Percentiles rank a stretch among this genome's conserved stretches.
These are phyloP conservation scores for Baryphthengus martii DNA, from an alignment of 2,113 vertebrate genomes.

Conservation along the genomic window DNA sequence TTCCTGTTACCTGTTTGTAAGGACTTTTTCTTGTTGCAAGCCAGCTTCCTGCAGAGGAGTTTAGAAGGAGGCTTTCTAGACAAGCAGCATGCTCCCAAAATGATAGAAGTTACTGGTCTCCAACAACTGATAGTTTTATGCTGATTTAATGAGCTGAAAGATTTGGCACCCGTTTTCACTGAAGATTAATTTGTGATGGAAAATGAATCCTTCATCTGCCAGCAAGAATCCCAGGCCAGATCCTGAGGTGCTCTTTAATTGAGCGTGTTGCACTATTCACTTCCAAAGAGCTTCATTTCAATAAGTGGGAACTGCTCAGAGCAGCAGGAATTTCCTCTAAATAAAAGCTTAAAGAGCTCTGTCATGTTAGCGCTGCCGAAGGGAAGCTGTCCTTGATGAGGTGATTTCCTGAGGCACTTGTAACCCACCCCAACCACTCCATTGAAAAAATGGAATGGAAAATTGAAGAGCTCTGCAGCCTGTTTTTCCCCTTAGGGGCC, in stretches of 20 bases:
- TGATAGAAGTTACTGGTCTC: not conserved
- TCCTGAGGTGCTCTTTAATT: not conserved
- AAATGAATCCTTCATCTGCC: not conserved
- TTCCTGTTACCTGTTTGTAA: not conserved
- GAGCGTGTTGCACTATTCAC: not conserved
- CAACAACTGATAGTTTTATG: not conserved
- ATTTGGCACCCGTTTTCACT: not conserved
- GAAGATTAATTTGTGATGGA: not conserved
- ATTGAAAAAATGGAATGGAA: accelerated
- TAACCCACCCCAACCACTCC: not conserved
- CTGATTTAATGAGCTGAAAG: not conserved
- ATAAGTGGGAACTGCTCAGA: not conserved
- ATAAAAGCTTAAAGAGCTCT: not conserved
- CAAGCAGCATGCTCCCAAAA: accelerated
- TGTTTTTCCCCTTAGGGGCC: not conserved
- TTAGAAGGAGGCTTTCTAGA: not conserved
- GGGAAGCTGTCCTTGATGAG: not conserved
- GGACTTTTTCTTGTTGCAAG: not conserved
- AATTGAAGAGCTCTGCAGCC: not conserved
- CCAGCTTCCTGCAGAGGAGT: not conserved
- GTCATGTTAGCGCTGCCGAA: not conserved
- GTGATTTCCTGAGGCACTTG: not conserved
- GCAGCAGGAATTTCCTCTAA: not conserved
- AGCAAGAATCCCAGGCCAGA: not conserved
- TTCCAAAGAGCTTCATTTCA: not conserved